Percentiles rank a stretch among this genome's conserved stretches.
Conservation (phyloP, 2,888 invertebrate species). For the Microplitis manilae region DNA sequence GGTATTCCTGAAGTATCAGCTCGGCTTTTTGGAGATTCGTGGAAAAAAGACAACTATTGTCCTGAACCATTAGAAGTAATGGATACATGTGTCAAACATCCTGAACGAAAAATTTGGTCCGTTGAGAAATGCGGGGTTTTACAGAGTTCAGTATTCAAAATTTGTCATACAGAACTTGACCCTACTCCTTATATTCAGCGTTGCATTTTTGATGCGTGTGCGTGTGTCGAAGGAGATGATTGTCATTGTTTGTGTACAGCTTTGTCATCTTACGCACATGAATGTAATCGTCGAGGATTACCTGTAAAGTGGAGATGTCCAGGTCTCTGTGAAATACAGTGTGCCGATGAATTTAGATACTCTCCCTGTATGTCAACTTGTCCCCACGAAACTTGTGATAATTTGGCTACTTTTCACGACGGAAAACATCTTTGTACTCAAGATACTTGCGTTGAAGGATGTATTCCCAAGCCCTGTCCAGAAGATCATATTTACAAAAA, state of each 20-base stretch:
- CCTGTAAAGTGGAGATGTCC: slow-evolving; percentile 86
- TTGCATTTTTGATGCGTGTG: slow-evolving; percentile 90
- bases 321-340: slow-evolving; percentile 90
- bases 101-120: slow-evolving; percentile 88
- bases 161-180: slow-evolving; percentile 87
- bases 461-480: slow-evolving; percentile 82
- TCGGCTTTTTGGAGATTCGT: slow-evolving; percentile 88
- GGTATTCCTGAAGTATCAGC: slow-evolving; percentile 84
- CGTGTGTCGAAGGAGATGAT: slow-evolving; percentile 91
- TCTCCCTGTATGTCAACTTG: slow-evolving; percentile 87
- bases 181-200: slow-evolving; percentile 80
- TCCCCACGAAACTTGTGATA: slow-evolving; percentile 88
- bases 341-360: slow-evolving; percentile 87
- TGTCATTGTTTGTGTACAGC: slow-evolving; percentile 92
- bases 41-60: slow-evolving; percentile 87
- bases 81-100: slow-evolving; percentile 84
- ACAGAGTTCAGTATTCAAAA: slow-evolving; percentile 81
- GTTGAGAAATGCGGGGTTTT: slow-evolving; percentile 82
- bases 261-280: slow-evolving; percentile 88
- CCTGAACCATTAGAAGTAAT: slow-evolving; percentile 76
- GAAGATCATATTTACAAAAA: slow-evolving; percentile 83
- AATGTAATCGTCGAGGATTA: slow-evolving; percentile 84
- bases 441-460: slow-evolving; percentile 88
- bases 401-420: slow-evolving; percentile 74
- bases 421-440: slow-evolving; percentile 79